Evolutionary conservation across 1,140 invertebrate species (phyloP).

Genomic region (Octopus sinensis): DNA sequence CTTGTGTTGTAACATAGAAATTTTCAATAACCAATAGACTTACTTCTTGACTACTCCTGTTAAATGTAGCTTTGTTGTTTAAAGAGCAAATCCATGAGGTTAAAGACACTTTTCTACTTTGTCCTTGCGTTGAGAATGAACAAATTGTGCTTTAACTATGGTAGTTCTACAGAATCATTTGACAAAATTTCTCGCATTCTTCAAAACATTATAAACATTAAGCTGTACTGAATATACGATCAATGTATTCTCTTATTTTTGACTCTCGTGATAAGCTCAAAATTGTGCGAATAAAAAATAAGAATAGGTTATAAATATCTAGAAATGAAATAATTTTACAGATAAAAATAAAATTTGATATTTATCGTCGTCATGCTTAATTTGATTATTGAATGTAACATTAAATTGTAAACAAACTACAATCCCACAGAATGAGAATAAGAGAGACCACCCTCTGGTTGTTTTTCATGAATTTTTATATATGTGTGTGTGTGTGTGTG

Average conservation of each 20-base stretch:
- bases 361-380: too few relatives aligned
- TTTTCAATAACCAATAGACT: not conserved
- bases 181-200: not conserved
- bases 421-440: too few relatives aligned
- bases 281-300: conserved; percentile 2
- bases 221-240: not conserved
- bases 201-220: not conserved
- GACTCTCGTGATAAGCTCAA: not conserved
- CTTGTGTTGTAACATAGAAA: not conserved
- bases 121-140: conserved; percentile 7
- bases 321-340: conserved; percentile 1
- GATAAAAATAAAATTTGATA: too few relatives aligned
- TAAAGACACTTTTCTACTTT: not conserved
- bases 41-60: not conserved
- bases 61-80: not conserved
- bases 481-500: too few relatives aligned
- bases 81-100: not conserved
- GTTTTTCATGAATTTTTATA: too few relatives aligned
- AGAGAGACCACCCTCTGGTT: too few relatives aligned
- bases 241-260: not conserved
- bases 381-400: too few relatives aligned
- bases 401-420: too few relatives aligned
- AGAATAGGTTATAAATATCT: not conserved
- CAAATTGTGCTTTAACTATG: not conserved
- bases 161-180: not conserved